These are phyloP conservation scores for Pandemis cinnamomeana DNA, from an alignment of 2,888 invertebrate genomes.

Conservation along the genomic window DNA sequence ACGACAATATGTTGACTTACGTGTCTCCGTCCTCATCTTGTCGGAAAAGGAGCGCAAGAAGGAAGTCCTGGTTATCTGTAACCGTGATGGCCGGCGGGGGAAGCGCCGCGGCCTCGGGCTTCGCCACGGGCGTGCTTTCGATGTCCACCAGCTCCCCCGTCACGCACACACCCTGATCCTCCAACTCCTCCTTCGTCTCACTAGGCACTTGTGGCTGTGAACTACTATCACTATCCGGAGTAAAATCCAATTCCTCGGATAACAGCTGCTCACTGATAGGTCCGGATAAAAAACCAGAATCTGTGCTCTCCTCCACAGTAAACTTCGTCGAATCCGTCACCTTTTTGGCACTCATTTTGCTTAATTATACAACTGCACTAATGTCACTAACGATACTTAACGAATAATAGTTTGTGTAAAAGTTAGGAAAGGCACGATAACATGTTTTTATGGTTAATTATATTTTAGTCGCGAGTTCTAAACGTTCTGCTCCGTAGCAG, in stretches of 20 bases:
- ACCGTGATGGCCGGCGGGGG: slow-evolving; percentile 46
- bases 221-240: slow-evolving; percentile 35
- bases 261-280: slow-evolving; percentile 56
- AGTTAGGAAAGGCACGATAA: slow-evolving; percentile 55
- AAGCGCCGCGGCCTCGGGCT: slow-evolving; percentile 48
- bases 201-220: slow-evolving; percentile 15
- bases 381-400: slow-evolving; percentile 43
- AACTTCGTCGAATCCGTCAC: slow-evolving; percentile 64
- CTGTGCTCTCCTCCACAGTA: slow-evolving; percentile 64
- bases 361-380: slow-evolving; percentile 45
- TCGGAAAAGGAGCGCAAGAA: slow-evolving; percentile 86
- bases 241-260: slow-evolving; percentile 49
- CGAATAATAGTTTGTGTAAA: slow-evolving; percentile 44
- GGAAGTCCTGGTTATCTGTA: slow-evolving; percentile 20
- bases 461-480: slow-evolving; percentile 39
- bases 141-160: slow-evolving; percentile 62
- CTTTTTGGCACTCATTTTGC: slow-evolving; percentile 77
- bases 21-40: slow-evolving; percentile 95
- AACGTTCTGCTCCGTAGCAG: slow-evolving; percentile 7
- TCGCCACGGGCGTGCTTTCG: slow-evolving; percentile 40
- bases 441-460: slow-evolving; percentile 59
- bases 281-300: slow-evolving; percentile 75
- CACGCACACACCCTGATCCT: slow-evolving; percentile 8
- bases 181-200: slow-evolving; percentile 11
- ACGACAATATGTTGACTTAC: slow-evolving; percentile 84